Percentiles rank a stretch among this genome's conserved stretches.
phyloP scores from a whole-genome alignment of 2,113 vertebrate genomes.

The Stictonetta naevosa region DNA sequence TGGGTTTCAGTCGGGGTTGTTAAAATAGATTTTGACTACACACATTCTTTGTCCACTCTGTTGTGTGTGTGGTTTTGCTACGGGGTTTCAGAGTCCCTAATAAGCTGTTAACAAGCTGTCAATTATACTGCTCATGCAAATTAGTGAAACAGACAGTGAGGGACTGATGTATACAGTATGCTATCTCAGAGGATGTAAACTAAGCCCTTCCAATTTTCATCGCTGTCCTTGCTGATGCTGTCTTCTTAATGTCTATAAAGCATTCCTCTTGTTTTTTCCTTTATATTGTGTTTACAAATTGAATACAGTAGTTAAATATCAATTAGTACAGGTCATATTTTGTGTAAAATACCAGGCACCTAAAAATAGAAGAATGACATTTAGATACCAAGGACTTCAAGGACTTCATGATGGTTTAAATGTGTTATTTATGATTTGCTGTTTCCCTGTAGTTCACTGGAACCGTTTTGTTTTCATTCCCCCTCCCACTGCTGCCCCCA shows the following conservation, averaged over 20 bases:
- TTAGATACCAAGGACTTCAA: slow-evolving; percentile 39
- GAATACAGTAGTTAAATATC: slow-evolving; percentile 64
- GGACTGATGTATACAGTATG: slow-evolving; percentile 73
- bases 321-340: slow-evolving; percentile 66
- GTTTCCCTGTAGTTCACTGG: neutral
- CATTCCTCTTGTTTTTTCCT: slow-evolving; percentile 32
- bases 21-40: slow-evolving; percentile 24
- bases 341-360: slow-evolving; percentile 54
- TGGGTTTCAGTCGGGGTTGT: slow-evolving; percentile 3
- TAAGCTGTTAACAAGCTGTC: slow-evolving; percentile 82
- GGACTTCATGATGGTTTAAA: slow-evolving; percentile 18
- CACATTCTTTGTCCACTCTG: slow-evolving; percentile 40
- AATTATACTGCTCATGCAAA: slow-evolving; percentile 75
- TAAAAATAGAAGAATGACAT: slow-evolving; percentile 57
- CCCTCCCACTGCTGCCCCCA: neutral
- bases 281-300: slow-evolving; percentile 55
- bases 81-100: slow-evolving; percentile 70
- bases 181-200: slow-evolving; percentile 49
- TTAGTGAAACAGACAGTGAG: slow-evolving; percentile 64
- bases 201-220: slow-evolving; percentile 56
- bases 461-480: neutral
- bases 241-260: slow-evolving; percentile 14
- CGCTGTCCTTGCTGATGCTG: slow-evolving; percentile 14
- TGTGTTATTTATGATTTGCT: slow-evolving; percentile 20
- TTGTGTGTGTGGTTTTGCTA: slow-evolving; percentile 59